phyloP scores from a whole-genome alignment of 2,888 invertebrate species.

The Pycnomerus fuliginosus region DNA sequence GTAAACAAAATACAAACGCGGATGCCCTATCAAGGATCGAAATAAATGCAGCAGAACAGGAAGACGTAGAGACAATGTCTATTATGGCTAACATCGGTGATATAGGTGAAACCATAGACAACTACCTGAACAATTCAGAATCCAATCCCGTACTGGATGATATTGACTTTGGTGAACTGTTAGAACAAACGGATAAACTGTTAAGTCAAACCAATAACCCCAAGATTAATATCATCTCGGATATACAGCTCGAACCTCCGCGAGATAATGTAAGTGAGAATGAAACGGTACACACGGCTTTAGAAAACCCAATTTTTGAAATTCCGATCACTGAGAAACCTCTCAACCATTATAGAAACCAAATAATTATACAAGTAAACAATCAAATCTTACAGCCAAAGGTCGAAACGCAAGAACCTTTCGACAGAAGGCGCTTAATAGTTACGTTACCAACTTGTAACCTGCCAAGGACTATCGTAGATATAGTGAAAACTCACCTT shows the following conservation, averaged over 20 bases:
- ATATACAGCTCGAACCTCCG: not conserved
- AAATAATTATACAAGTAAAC: conserved; percentile 1
- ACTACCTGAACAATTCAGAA: not conserved
- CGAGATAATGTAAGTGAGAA: conserved; percentile 2
- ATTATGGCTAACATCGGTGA: not conserved
- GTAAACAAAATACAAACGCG: not conserved
- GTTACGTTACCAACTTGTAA: not conserved
- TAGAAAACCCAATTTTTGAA: conserved; percentile 7
- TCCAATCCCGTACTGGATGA: not conserved
- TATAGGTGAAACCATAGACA: not conserved
- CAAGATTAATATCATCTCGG: not conserved
- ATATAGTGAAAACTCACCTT: conserved; percentile 1
- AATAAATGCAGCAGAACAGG: not conserved
- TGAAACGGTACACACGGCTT: conserved; percentile 5
- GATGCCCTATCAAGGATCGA: not conserved
- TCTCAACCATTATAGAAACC: conserved; percentile 5
- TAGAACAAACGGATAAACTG: not conserved
- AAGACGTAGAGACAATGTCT: too few relatives aligned
- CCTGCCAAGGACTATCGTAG: not conserved
- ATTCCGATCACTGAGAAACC: conserved; percentile 7
- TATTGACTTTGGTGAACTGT: not conserved
- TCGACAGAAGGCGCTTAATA: not conserved
- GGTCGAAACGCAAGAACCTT: not conserved
- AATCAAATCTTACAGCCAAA: not conserved
- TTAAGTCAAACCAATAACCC: too few relatives aligned